Evolutionary conservation across 2,113 vertebrate species (phyloP).

Genomic region (Muntiacus reevesi): DNA sequence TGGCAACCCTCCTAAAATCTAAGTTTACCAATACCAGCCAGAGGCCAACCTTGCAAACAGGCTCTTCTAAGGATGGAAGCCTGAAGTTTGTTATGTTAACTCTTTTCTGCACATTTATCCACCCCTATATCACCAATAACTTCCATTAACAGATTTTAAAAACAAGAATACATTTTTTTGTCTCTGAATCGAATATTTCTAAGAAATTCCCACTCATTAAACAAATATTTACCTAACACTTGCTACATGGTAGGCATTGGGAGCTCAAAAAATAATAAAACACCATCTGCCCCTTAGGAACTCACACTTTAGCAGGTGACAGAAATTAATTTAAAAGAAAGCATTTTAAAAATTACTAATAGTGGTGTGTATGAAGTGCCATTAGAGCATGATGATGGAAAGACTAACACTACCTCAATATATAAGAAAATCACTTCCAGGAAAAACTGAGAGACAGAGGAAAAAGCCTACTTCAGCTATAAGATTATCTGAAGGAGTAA

Average conservation of each 20-base stretch:
- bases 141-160: background rate
- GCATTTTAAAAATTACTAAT: constrained; percentile 5
- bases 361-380: background rate
- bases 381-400: background rate
- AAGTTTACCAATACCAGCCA: background rate
- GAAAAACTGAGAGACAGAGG: background rate
- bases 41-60: background rate
- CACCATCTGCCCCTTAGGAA: constrained; percentile 6
- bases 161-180: background rate
- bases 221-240: constrained; percentile 46
- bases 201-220: constrained; percentile 17
- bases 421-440: background rate
- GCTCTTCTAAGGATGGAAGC: background rate
- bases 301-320: background rate
- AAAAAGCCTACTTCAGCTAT: background rate
- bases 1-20: background rate
- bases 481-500: background rate
- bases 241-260: background rate
- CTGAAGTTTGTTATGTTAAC: background rate
- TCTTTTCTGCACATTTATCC: background rate
- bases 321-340: constrained; percentile 16
- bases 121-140: background rate
- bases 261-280: constrained; percentile 40
- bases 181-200: constrained; percentile 32
- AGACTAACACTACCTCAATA: background rate